Conservation (phyloP, 2,797 vertebrate genomes). For the Pseudocheirus occidentalis region DNA sequence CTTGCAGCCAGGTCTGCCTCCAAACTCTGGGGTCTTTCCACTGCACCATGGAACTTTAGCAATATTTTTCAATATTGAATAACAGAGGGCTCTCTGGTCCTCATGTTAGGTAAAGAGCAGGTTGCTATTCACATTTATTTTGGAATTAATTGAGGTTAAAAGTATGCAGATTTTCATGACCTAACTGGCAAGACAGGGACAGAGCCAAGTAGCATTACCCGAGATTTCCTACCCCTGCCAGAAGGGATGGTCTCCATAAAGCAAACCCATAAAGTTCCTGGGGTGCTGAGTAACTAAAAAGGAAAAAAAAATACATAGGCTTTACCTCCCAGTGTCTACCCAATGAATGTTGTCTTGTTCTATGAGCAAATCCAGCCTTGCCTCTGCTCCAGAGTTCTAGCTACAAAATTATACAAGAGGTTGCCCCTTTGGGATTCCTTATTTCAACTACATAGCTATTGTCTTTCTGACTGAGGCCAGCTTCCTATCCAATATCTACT, state of each 20-base stretch:
- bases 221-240: neutral
- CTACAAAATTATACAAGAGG: neutral
- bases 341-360: neutral
- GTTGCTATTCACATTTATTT: neutral
- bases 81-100: neutral
- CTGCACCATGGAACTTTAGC: neutral
- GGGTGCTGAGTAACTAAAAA: neutral
- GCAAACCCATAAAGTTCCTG: constrained; percentile 30
- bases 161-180: constrained; percentile 44
- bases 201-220: constrained; percentile 45
- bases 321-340: neutral
- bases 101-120: neutral
- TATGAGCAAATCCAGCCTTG: neutral
- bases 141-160: constrained; percentile 49
- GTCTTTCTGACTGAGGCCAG: constrained; percentile 1
- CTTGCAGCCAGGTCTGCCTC: neutral
- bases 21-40: neutral
- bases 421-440: neutral
- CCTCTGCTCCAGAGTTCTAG: neutral
- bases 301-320: neutral
- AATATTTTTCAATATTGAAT: neutral
- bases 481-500: neutral
- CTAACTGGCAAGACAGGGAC: constrained; percentile 20
- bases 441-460: neutral
- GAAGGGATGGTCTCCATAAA: constrained; percentile 49